phyloP scores from a whole-genome alignment of 2,797 vertebrate species.

The Ataeniobius toweri region DNA sequence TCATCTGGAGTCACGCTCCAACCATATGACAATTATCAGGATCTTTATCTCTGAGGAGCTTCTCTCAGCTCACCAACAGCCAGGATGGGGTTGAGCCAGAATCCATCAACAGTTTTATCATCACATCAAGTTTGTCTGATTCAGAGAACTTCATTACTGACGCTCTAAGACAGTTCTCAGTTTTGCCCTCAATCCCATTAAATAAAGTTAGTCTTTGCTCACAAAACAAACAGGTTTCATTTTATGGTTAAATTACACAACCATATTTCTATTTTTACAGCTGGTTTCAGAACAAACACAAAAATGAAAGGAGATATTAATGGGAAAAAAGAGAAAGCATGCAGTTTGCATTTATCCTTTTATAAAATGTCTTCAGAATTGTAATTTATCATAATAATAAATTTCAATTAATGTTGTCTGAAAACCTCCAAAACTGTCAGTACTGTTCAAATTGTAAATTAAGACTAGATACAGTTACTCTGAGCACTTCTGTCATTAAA shows the following conservation, averaged over 20 bases:
- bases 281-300: background rate
- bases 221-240: background rate
- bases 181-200: background rate
- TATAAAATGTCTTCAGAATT: background rate
- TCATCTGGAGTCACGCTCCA: conserved; percentile 2
- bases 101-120: background rate
- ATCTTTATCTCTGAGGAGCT: background rate
- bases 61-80: background rate
- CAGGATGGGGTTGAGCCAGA: background rate
- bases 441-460: background rate
- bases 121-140: background rate
- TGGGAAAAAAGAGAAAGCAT: background rate
- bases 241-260: background rate
- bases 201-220: background rate
- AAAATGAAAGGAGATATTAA: background rate
- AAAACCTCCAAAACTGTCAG: background rate
- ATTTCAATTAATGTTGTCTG: background rate
- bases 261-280: background rate
- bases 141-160: background rate
- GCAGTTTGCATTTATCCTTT: background rate
- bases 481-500: background rate
- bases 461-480: background rate
- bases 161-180: background rate
- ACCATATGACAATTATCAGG: conserved; percentile 5
- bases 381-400: background rate